A percentile compares a stretch with the other conserved stretches of the same genome.
These are phyloP conservation scores for Malacoraja senta DNA, from an alignment of 2,797 vertebrate species.

Conservation along the genomic window DNA sequence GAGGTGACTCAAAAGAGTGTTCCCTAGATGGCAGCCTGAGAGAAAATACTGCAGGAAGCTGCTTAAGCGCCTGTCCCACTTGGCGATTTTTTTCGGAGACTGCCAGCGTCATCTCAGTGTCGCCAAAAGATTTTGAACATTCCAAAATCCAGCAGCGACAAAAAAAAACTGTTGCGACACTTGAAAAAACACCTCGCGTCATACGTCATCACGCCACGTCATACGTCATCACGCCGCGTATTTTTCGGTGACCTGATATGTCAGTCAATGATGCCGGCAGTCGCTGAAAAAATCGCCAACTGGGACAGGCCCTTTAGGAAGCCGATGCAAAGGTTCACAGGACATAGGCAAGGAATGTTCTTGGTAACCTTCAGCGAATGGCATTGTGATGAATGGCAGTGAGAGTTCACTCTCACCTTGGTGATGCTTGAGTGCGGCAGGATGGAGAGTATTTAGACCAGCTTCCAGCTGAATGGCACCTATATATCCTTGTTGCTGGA, in stretches of 20 bases:
- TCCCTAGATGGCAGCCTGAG: background rate
- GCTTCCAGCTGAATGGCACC: background rate
- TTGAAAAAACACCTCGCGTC: too few species aligned
- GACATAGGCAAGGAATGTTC: background rate
- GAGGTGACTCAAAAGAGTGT: background rate
- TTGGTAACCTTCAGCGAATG: background rate
- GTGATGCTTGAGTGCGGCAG: background rate
- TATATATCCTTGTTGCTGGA: background rate
- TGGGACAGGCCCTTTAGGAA: background rate
- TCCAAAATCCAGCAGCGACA: too few species aligned
- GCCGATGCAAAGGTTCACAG: background rate
- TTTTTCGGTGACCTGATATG: too few species aligned
- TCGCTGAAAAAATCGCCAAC: too few species aligned
- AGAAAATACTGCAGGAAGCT: background rate
- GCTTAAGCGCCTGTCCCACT: too few species aligned
- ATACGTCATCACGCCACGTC: too few species aligned
- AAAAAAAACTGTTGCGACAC: too few species aligned
- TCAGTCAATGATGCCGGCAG: too few species aligned
- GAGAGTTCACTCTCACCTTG: background rate
- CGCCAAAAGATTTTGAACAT: too few species aligned
- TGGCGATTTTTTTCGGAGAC: too few species aligned
- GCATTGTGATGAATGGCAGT: slow-evolving; percentile 13
- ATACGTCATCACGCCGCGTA: too few species aligned
- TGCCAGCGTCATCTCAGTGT: too few species aligned
- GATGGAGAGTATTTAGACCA: background rate